Base-by-base conservation (phyloP, 2,888 invertebrate genomes). In the Hetaerina titia region DNA sequence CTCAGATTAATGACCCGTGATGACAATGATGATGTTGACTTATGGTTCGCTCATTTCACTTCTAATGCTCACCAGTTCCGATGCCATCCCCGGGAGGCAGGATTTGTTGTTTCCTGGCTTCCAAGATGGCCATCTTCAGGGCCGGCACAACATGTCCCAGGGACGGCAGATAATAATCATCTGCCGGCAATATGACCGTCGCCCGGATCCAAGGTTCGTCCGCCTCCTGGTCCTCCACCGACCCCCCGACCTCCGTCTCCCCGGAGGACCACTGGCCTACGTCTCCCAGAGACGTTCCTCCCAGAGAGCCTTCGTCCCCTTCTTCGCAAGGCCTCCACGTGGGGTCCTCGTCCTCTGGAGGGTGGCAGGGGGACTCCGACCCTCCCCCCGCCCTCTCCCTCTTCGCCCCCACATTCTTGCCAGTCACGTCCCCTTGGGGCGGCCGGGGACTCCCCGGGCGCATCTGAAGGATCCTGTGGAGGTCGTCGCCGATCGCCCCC, bases 81-180 rank as follows among this genome's bases (percentile, higher is more conserved):
- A 64, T 64, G 2, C 69, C 69, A 96, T 97, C 97, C 0, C 97
- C 96, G 0, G 98, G 98, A 56, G 98, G 97, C 6, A 97, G 96
- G 7, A 97, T 97, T 19, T 96, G 96, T 57, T 97, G 96, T 19
- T 97, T 97, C 1, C 97, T 97, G 95, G 97, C 97, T 94, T 97
- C 96, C 95, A 97, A 97, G 56, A 92, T 64, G 0, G 98, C 98
- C 96, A 98, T 96, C 95, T 98, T 97, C 6, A 98, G 96, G 0
- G 97, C 97, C 60, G 98, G 97, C 95, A 97, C 96, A 60, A 98
- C 98, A 97, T 98, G 96, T 58, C 95, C 90, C 89, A 96, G 95
- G 7, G 96, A 95, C n/a, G 95, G 94, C 87, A 96, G 95, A 95
- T 96, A 96, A 22, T 31, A 90, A 25, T 94, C 95, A 25, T 95